Evolutionary conservation across 2,113 vertebrate species (phyloP).

Genomic region (Coptodon bakossiorum): DNA sequence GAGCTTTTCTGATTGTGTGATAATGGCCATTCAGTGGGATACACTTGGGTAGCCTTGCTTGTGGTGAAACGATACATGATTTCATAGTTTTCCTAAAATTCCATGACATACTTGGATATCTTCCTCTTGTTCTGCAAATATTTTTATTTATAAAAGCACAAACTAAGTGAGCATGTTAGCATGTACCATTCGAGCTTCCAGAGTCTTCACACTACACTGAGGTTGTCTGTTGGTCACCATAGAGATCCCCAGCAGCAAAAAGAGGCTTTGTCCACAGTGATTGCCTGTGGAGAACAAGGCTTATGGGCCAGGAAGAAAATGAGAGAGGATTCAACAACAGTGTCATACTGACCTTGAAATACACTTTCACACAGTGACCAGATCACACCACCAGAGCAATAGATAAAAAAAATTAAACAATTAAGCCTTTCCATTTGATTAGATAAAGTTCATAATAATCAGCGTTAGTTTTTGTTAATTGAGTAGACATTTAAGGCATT

Average conservation of each 20-base stretch:
- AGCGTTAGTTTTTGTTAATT: background rate
- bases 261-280: slow-evolving; percentile 49
- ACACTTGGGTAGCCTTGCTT: background rate
- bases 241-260: slow-evolving; percentile 38
- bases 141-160: background rate
- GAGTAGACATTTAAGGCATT: background rate
- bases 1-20: background rate
- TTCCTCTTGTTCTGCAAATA: background rate
- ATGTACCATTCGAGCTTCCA: slow-evolving; percentile 15
- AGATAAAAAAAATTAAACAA: background rate
- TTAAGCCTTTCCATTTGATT: background rate
- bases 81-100: background rate
- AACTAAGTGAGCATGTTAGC: slow-evolving; percentile 9
- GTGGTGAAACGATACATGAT: background rate
- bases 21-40: background rate
- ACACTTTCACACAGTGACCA: background rate
- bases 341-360: slow-evolving; percentile 38
- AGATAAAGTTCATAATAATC: background rate
- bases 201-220: background rate
- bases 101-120: background rate
- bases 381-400: background rate
- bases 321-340: slow-evolving; percentile 30
- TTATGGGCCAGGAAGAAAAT: slow-evolving; percentile 23
- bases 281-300: slow-evolving; percentile 30
- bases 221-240: slow-evolving; percentile 39